phyloP scores from a whole-genome alignment of 2,888 invertebrate species.

The Neuroscelio doddi region DNA sequence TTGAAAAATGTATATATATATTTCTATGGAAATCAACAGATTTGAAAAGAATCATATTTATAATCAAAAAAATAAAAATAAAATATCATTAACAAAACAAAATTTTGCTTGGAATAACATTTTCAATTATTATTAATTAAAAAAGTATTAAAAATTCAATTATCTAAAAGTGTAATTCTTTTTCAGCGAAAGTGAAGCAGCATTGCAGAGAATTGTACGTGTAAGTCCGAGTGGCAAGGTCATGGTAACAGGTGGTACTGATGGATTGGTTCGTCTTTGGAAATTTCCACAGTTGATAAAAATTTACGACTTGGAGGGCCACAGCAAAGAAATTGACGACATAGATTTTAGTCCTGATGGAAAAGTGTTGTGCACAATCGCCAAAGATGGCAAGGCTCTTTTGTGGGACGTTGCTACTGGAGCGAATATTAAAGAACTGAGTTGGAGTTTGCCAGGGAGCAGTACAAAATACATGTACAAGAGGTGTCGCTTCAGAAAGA shows the following conservation, averaged over 20 bases:
- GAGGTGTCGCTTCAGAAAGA: constrained; percentile 79
- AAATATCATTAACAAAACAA: too few relatives aligned
- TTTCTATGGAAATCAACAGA: too few relatives aligned
- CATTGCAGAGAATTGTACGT: constrained; percentile 89
- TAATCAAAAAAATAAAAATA: too few relatives aligned
- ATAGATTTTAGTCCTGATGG: constrained; percentile 90
- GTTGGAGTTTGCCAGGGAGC: constrained; percentile 81
- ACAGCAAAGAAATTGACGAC: constrained; percentile 94
- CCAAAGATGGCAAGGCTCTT: constrained; percentile 88
- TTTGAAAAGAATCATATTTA: too few relatives aligned
- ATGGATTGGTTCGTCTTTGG: constrained; percentile 91
- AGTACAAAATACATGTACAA: constrained; percentile 87
- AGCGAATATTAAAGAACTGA: constrained; percentile 79
- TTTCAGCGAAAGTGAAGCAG: constrained; percentile 80
- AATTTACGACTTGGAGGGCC: constrained; percentile 82
- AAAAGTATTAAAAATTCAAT: too few relatives aligned
- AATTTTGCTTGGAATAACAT: too few relatives aligned
- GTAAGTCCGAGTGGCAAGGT: constrained; percentile 84
- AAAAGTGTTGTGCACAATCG: constrained; percentile 85
- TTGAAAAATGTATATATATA: too few relatives aligned
- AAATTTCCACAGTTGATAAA: constrained; percentile 86
- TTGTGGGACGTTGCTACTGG: constrained; percentile 84
- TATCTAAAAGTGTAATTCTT: background rate
- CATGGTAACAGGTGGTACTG: constrained; percentile 94
- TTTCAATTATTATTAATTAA: too few relatives aligned